phyloP scores from a whole-genome alignment of 2,888 invertebrate genomes.

The Fissipunctia ypsillon region DNA sequence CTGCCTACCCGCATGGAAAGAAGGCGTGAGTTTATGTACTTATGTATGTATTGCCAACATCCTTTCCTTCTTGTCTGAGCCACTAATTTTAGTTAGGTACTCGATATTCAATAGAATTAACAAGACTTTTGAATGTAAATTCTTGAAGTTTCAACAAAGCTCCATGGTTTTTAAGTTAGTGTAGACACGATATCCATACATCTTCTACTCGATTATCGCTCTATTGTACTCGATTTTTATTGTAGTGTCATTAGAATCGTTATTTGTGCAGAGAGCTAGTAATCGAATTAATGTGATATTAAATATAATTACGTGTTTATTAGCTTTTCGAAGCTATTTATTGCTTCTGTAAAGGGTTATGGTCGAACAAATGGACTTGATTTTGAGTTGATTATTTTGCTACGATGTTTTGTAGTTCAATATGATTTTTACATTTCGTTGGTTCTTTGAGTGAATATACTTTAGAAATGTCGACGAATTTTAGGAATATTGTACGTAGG shows the following conservation, averaged over 20 bases:
- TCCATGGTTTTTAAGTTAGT: too few relatives aligned
- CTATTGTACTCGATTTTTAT: neutral
- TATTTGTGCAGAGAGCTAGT: neutral
- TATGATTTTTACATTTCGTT: neutral
- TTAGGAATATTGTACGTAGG: conserved; percentile 2
- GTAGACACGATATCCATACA: neutral
- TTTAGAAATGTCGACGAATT: conserved; percentile 2
- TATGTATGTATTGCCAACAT: too few relatives aligned
- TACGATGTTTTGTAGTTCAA: neutral
- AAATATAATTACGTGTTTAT: conserved; percentile 16
- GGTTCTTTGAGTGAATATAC: conserved; percentile 8
- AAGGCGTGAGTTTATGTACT: too few relatives aligned
- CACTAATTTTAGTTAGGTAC: neutral
- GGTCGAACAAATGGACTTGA: too few relatives aligned
- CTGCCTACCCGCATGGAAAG: too few relatives aligned
- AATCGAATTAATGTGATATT: conserved; percentile 13
- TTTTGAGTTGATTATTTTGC: neutral
- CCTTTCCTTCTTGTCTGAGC: neutral
- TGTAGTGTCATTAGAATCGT: conserved; percentile 3
- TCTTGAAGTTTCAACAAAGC: neutral
- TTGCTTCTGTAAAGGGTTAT: too few relatives aligned
- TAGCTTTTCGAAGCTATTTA: conserved; percentile 7
- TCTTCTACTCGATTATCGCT: conserved; percentile 4
- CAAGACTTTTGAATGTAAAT: too few relatives aligned
- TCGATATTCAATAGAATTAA: neutral